Conservation (phyloP, 2,797 vertebrate genomes). For the Vultur gryphus region DNA sequence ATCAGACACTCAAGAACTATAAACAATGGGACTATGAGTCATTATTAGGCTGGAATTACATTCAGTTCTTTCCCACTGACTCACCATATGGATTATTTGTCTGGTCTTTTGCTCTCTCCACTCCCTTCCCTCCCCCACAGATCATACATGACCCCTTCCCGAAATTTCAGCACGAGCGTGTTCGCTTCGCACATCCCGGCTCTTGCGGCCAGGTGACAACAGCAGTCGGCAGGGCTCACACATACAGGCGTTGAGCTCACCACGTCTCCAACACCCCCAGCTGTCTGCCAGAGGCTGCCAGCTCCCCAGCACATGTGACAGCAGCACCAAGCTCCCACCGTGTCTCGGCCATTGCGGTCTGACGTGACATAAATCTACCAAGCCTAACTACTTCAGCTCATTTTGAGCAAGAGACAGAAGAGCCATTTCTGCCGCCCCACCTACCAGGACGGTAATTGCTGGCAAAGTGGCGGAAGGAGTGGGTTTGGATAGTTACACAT, state of each 20-base stretch:
- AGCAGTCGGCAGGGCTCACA: not conserved
- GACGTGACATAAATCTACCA: not conserved
- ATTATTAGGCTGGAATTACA: not conserved
- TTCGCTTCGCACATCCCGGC: not conserved
- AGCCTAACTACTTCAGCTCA: not conserved
- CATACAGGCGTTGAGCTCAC: accelerated
- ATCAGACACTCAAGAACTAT: conserved; percentile 10
- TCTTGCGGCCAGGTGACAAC: not conserved
- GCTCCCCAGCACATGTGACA: not conserved
- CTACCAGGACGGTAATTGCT: not conserved
- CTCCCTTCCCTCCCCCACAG: not conserved
- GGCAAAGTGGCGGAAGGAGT: not conserved
- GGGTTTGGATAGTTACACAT: not conserved
- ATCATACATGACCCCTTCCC: not conserved
- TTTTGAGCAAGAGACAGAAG: not conserved
- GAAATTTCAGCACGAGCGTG: accelerated
- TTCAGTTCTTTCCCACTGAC: conserved; percentile 26
- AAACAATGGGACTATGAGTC: conserved; percentile 26
- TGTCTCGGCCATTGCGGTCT: accelerated
- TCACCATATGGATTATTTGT: conserved; percentile 3
- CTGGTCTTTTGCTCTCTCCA: not conserved
- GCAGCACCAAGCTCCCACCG: not conserved
- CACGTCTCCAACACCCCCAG: accelerated
- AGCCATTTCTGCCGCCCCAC: not conserved
- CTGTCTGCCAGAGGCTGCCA: not conserved